These are phyloP conservation scores for Drosophila monieri DNA, from an alignment of 2,888 invertebrate genomes.

Conservation along the genomic window DNA sequence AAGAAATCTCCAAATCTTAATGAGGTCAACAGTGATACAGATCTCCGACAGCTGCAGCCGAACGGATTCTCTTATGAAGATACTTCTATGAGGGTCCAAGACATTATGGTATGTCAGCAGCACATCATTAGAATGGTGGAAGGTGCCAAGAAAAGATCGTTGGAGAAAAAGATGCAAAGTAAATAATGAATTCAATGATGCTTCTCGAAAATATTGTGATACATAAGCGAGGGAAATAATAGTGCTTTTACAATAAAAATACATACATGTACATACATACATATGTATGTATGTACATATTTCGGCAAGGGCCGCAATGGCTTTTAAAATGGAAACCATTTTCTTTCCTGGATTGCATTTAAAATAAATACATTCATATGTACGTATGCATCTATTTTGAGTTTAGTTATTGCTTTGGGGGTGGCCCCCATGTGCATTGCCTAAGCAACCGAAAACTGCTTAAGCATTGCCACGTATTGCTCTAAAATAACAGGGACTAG, in stretches of 20 bases:
- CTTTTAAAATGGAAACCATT: too few relatives aligned
- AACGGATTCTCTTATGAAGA: neutral
- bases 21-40: constrained; percentile 2
- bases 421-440: neutral
- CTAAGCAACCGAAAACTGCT: neutral
- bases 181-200: neutral
- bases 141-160: neutral
- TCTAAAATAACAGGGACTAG: neutral
- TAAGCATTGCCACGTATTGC: neutral
- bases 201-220: neutral
- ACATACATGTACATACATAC: neutral
- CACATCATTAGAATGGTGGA: constrained; percentile 19
- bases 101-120: constrained; percentile 38
- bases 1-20: constrained; percentile 21
- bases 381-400: neutral
- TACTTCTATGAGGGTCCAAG: constrained; percentile 15
- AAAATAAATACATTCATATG: neutral
- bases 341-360: too few relatives aligned
- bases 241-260: neutral
- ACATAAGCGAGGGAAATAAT: too few relatives aligned
- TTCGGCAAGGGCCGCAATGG: too few relatives aligned
- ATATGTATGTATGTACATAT: neutral
- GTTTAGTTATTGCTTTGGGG: neutral
- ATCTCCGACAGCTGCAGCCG: constrained; percentile 4
- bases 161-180: neutral